Evolutionary conservation across 2,113 vertebrate genomes (phyloP), one percentile per base, ranked within the genome.

Genomic region (Neodon shergylaensis): DNA sequence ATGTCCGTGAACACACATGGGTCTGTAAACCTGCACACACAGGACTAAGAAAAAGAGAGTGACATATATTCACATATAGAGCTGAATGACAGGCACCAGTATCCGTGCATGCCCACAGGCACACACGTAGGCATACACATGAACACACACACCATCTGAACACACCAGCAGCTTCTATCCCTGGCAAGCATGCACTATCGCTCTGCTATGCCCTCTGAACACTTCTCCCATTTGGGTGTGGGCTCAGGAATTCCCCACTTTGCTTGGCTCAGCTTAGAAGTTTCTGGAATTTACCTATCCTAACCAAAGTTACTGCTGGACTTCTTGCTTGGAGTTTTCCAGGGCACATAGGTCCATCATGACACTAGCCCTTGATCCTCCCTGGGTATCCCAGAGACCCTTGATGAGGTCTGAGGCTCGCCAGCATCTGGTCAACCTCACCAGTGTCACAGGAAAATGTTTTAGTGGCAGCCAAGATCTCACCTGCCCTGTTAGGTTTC

Each of bases 241-340:
- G 28, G 58, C 83, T 90, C 83, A 42, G 36, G 1, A 83, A 39
- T 88, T 68, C 52, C 86, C 83, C 66, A 22, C 1, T 13, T 54
- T 52, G 42, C 12, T 79, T 63, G 47, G 68, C n/a, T 21, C n/a
- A 61, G 31, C 19, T 21, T 2, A 58, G 82, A 36, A 42, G 52
- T 83, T 90, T 44, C 54, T 49, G 58, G 68, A 47, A 81, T 42
- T 58, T 24, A 36, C 19, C 17, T 42, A 52, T 31, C 65, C 84
- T 11, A 0, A 66, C 9, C 76, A 22, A 2, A 13, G 44, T 65
- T 26, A 7, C 58, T 66, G 28, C 65, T 24, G 58, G 74, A 93
- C 95, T 96, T 95, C 91, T 77, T 96, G 72, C 33, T 52, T 17
- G n/a, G 88, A 65, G 61, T 76, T 77, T 52, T 70, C 39, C 28